phyloP scores from a whole-genome alignment of 2,888 invertebrate genomes.

The Cataglyphis livida region DNA sequence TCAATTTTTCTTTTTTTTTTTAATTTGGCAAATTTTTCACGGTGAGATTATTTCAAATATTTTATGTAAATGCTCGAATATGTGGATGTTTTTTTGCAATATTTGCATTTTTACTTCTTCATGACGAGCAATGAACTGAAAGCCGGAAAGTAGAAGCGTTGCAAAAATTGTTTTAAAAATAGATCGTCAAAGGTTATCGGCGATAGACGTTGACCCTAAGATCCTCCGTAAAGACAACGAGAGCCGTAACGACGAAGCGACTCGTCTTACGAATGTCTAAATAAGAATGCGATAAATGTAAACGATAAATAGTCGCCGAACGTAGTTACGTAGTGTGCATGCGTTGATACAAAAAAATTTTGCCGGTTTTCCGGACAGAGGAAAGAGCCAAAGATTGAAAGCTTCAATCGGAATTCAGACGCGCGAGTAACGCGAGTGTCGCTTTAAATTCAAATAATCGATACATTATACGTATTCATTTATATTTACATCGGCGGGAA shows the following conservation, averaged over 20 bases:
- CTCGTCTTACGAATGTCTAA: neutral
- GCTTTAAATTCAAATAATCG: neutral
- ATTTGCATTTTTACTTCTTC: conserved; percentile 3
- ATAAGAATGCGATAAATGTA: conserved; percentile 14
- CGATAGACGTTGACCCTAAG: conserved; percentile 65
- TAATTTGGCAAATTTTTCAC: neutral
- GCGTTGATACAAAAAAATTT: neutral
- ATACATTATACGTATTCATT: neutral
- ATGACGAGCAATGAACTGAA: neutral
- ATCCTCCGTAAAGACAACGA: conserved; percentile 52
- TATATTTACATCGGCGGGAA: too few species aligned
- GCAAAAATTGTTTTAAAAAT: conserved; percentile 48
- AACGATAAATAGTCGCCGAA: neutral
- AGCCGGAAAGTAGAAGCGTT: conserved; percentile 4
- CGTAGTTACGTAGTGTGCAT: neutral
- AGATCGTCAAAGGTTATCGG: conserved; percentile 59
- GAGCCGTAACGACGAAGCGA: conserved; percentile 36
- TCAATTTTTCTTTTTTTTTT: neutral
- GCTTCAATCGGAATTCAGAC: neutral
- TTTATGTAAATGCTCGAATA: neutral
- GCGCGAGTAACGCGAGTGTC: neutral
- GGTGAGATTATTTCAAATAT: neutral
- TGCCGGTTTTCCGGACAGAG: neutral
- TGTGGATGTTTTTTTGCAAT: neutral
- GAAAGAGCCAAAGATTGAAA: neutral